Conservation (phyloP, 2,113 vertebrate species). For the human region GRCh38 chr7:8111001-8111500, state of each 20-base stretch:
- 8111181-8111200: background rate
- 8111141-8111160: background rate
- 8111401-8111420: background rate
- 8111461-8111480: conserved; percentile 47
- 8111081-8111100: background rate
- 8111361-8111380: background rate
- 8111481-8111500: conserved; percentile 40
- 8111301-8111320: rapidly evolving
- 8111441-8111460: background rate
- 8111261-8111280: rapidly evolving
- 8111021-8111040: conserved; percentile 51
- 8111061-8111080: background rate
- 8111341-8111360: background rate
- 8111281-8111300: background rate
- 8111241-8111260: background rate
- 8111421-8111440: background rate
- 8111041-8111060: background rate
- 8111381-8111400: background rate
- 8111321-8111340: background rate
- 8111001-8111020: conserved; percentile 67
- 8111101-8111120: background rate
- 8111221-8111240: background rate
- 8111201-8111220: background rate
- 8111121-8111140: background rate
- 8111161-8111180: background rate